These are phyloP conservation scores for Cryptotis parvus DNA, from an alignment of 2,113 vertebrate genomes.

Conservation along the genomic window DNA sequence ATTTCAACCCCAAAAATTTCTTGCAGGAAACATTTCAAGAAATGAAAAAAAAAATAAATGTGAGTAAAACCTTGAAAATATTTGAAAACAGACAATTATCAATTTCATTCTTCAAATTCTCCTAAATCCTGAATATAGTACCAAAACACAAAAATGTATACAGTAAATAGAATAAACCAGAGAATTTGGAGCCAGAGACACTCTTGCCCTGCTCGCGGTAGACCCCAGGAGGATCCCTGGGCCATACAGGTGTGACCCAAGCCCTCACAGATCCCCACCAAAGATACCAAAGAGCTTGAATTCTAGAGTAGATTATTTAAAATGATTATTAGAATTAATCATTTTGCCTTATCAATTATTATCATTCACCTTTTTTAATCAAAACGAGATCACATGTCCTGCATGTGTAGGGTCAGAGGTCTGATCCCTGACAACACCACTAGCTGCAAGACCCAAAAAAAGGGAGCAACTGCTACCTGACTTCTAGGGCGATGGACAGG, in stretches of 20 bases:
- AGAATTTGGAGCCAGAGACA: too few relatives aligned
- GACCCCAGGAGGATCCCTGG: too few relatives aligned
- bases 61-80: too few relatives aligned
- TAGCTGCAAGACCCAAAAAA: background rate
- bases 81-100: background rate
- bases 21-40: slow-evolving; percentile 1
- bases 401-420: too few relatives aligned
- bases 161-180: too few relatives aligned
- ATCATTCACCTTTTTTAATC: too few relatives aligned
- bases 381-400: too few relatives aligned
- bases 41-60: background rate
- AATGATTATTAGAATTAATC: background rate
- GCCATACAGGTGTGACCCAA: too few relatives aligned
- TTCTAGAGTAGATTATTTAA: too few relatives aligned
- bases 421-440: too few relatives aligned
- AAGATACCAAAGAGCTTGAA: slow-evolving; percentile 3
- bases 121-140: slow-evolving; percentile 16
- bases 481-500: background rate
- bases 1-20: background rate
- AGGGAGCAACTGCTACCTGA: background rate
- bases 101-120: slow-evolving; percentile 20
- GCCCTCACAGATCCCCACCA: background rate
- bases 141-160: background rate
- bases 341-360: too few relatives aligned
- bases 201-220: too few relatives aligned